phyloP scores from a whole-genome alignment of 1,140 invertebrate genomes.

The Adoxophyes honmai region DNA sequence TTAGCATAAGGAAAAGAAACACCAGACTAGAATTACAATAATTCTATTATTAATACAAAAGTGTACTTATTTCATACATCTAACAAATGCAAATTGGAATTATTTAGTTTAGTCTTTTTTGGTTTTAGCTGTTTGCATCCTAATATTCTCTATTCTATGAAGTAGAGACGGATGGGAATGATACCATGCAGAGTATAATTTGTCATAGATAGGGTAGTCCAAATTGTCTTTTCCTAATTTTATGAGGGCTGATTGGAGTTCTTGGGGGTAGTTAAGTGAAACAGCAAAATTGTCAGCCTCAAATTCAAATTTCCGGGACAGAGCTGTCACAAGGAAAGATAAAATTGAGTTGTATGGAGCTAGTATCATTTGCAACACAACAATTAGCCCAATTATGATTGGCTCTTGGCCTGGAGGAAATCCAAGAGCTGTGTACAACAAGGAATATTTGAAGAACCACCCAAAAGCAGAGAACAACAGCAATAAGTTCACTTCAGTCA shows the following conservation, averaged over 20 bases:
- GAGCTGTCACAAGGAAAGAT: slow-evolving; percentile 82
- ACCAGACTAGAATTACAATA: too few species aligned
- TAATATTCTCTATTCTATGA: slow-evolving; percentile 91
- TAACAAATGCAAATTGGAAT: slow-evolving; percentile 10
- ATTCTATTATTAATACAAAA: neutral
- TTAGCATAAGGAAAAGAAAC: too few species aligned
- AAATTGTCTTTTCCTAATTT: slow-evolving; percentile 98
- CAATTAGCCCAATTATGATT: slow-evolving; percentile 93
- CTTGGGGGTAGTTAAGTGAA: slow-evolving; percentile 83
- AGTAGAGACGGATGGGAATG: slow-evolving; percentile 97
- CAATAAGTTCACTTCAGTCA: slow-evolving; percentile 86
- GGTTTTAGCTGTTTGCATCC: slow-evolving; percentile 68
- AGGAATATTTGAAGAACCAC: slow-evolving; percentile 87
- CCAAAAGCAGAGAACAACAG: slow-evolving; percentile 94
- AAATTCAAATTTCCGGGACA: slow-evolving; percentile 93
- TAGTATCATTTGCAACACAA: slow-evolving; percentile 95
- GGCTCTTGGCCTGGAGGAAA: slow-evolving; percentile 88
- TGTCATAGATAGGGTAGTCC: slow-evolving; percentile 94
- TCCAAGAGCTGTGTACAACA: slow-evolving; percentile 92
- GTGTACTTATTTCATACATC: neutral
- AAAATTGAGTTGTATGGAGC: slow-evolving; percentile 94
- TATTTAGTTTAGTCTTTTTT: slow-evolving; percentile 33
- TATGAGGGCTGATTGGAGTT: slow-evolving; percentile 89
- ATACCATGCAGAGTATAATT: slow-evolving; percentile 94
- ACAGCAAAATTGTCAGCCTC: slow-evolving; percentile 97